These are phyloP conservation scores for Tichodroma muraria DNA, from an alignment of 2,113 vertebrate genomes.

Conservation along the genomic window DNA sequence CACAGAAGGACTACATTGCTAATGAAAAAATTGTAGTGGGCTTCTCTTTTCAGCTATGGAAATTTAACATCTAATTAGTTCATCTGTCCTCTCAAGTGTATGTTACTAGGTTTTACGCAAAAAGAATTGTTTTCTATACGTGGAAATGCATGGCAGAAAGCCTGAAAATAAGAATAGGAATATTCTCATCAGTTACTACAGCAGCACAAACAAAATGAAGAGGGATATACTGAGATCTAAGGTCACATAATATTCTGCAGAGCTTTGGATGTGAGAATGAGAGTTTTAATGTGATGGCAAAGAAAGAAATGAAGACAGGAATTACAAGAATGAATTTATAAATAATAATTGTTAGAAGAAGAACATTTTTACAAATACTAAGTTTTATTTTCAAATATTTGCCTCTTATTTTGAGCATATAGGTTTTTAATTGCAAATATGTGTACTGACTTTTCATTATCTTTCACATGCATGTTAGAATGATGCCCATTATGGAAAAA, in stretches of 20 bases:
- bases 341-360: not conserved
- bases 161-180: not conserved
- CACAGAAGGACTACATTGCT: not conserved
- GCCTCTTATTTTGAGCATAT: not conserved
- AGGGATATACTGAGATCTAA: not conserved
- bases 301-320: not conserved
- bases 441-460: not conserved
- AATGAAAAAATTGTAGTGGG: not conserved
- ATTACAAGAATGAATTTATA: not conserved
- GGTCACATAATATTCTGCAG: not conserved
- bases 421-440: not conserved
- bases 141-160: not conserved
- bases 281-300: not conserved
- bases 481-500: not conserved
- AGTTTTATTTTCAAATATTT: not conserved
- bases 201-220: not conserved
- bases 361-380: not conserved
- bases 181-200: not conserved
- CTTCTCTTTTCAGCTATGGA: not conserved
- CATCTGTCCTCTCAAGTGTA: not conserved
- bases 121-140: not conserved
- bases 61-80: not conserved
- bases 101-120: not conserved
- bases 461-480: not conserved
- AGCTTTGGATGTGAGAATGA: not conserved